Conservation (phyloP, 1,140 invertebrate species). For the Drosophila tropicalis region DNA sequence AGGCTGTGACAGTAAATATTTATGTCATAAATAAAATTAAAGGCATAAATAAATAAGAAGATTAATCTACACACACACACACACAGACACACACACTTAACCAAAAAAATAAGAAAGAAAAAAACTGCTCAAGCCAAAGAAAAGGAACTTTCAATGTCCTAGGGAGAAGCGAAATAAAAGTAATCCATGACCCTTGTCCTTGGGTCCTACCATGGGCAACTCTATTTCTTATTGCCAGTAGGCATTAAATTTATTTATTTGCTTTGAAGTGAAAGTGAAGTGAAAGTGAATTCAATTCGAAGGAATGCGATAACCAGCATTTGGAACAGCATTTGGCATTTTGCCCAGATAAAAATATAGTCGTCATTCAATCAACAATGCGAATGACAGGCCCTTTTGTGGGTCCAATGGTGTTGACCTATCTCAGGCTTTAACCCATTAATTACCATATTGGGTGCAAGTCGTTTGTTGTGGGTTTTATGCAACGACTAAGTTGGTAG, state of each 20-base stretch:
- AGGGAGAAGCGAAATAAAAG: background rate
- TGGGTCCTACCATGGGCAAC: background rate
- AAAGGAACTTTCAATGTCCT: constrained; percentile 48
- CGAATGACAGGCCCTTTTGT: too few species aligned
- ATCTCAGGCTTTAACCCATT: too few species aligned
- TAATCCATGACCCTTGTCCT: constrained; percentile 6
- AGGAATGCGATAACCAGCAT: constrained; percentile 63
- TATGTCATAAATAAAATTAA: constrained; percentile 51
- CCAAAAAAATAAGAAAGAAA: background rate
- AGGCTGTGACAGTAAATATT: constrained; percentile 18
- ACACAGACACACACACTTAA: constrained; percentile 12
- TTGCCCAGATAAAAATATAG: background rate
- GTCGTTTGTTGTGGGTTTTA: too few species aligned
- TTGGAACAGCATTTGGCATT: constrained; percentile 32
- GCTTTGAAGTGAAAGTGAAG: constrained; percentile 34
- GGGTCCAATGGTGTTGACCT: too few species aligned
- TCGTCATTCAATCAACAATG: too few species aligned
- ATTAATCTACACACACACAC: constrained; percentile 59
- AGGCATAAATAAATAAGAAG: constrained; percentile 62
- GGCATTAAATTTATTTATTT: constrained; percentile 55
- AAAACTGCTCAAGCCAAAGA: background rate
- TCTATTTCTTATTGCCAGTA: constrained; percentile 30
- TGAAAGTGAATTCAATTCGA: constrained; percentile 33
- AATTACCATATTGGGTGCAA: too few species aligned
- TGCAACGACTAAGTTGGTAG: too few species aligned